Evolutionary conservation across 2,797 vertebrate species (phyloP).

Genomic region (Peromyscus nudipes): DNA sequence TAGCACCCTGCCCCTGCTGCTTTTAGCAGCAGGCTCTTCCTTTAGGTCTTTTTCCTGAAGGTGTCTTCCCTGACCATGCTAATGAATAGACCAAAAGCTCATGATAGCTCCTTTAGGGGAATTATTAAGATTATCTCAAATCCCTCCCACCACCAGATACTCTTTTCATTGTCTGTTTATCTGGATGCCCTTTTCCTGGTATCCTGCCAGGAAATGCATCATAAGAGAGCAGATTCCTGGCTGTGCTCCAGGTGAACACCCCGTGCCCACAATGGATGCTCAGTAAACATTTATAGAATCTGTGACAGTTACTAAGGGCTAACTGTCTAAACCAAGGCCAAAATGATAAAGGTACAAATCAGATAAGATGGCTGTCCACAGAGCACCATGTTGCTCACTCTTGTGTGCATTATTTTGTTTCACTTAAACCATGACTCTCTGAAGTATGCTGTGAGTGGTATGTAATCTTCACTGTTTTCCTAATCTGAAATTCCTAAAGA

Average conservation of each 20-base stretch:
- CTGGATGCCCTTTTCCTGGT: neutral
- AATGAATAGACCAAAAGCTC: neutral
- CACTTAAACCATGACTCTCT: neutral
- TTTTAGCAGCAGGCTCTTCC: neutral
- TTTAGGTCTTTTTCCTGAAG: neutral
- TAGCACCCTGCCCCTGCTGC: neutral
- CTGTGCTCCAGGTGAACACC: neutral
- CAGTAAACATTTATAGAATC: neutral
- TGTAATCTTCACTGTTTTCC: neutral
- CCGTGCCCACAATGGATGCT: neutral
- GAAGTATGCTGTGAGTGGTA: neutral
- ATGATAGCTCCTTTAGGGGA: neutral
- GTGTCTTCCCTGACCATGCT: neutral
- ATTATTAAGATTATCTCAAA: neutral
- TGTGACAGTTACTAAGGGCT: neutral
- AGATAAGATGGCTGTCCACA: neutral
- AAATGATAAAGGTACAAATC: neutral
- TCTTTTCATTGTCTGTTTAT: neutral
- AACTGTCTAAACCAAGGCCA: neutral
- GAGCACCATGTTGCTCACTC: neutral
- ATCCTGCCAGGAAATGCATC: neutral
- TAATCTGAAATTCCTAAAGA: slow-evolving; percentile 31
- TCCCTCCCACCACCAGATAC: neutral
- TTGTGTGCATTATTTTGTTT: neutral
- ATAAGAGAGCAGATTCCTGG: neutral